Evolutionary conservation across 2,797 vertebrate species (phyloP).

Genomic region (Halcyon badia): DNA sequence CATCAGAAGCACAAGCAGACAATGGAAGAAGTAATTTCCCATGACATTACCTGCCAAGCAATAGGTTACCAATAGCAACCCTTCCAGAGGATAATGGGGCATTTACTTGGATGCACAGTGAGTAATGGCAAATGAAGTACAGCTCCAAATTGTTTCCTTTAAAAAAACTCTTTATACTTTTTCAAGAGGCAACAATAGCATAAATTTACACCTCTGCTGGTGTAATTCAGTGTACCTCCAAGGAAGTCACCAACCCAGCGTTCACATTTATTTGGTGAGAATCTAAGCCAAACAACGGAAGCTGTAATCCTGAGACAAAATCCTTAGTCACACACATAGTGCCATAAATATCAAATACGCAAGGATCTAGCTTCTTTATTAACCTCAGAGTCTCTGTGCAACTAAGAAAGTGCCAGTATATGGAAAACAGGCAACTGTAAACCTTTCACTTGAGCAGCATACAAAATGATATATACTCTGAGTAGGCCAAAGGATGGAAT

Average conservation of each 20-base stretch:
- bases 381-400: neutral
- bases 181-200: neutral
- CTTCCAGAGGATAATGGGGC: neutral
- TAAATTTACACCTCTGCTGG: neutral
- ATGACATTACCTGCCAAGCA: slow-evolving; percentile 11
- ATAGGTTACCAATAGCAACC: slow-evolving; percentile 4
- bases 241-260: neutral
- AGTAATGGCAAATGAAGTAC: slow-evolving; percentile 2
- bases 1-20: neutral
- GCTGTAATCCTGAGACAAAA: neutral
- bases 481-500: neutral
- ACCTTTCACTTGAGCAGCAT: neutral
- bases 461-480: neutral
- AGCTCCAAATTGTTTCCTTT: neutral
- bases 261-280: neutral
- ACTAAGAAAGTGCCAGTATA: neutral
- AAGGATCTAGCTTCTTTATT: neutral
- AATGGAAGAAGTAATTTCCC: slow-evolving; percentile 41
- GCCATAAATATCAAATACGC: neutral
- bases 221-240: neutral
- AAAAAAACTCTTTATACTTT: neutral
- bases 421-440: neutral
- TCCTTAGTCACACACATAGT: neutral
- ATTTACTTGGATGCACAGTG: neutral
- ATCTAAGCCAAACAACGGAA: neutral